Base-by-base conservation (phyloP, 1,140 invertebrate species). In the Ceratina australensis region DNA sequence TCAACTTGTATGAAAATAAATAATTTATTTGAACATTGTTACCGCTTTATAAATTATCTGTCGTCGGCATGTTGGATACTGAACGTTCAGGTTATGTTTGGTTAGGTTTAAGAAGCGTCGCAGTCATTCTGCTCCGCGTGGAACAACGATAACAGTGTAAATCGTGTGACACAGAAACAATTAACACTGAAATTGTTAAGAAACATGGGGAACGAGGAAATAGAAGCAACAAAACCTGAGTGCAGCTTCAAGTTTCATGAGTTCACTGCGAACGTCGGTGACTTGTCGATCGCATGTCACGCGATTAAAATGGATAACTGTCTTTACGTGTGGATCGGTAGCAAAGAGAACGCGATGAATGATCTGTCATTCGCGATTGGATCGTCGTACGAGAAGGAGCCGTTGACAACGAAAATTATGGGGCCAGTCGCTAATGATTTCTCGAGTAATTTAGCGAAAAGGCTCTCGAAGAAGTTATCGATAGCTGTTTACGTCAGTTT, bases 401-500 rank as follows among this genome's bases (percentile, higher is more conserved):
- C 90, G 20, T 61, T 92, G 49, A 74, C 89, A 1, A 92, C 92
- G 1, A 93, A 90, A 82, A 77, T 93, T 26, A 66, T 93, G 71
- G 92, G 92, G 68, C 49, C 86, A 1, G 60, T 81, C 1, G 82
- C 79, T 3, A 90, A 92, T 68, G 72, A 79, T 18, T 71, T 78
- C 10, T 93, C 92, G 0, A 72, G 49, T 0, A 90, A 89, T 47
- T 42, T 93, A 7, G 91, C 92, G 0, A 88, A 82, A 24, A 88
- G 89, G 80, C 75, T 93, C 0, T 86, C 89, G 0, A 91, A 89
- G 64, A 92, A 90, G 80, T 77, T 87, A 3, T 87, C 87, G 18
- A 91, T 89, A 71, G 85, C 88, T 20, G 86, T 93, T 54, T 93
- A 91, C 67, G 86, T 93, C 42, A 93, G 92, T 78, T 93, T 90